Evolutionary conservation across 2,113 vertebrate species (phyloP), one percentile per base, ranked within the genome.

Genomic region (Rhineura floridana): DNA sequence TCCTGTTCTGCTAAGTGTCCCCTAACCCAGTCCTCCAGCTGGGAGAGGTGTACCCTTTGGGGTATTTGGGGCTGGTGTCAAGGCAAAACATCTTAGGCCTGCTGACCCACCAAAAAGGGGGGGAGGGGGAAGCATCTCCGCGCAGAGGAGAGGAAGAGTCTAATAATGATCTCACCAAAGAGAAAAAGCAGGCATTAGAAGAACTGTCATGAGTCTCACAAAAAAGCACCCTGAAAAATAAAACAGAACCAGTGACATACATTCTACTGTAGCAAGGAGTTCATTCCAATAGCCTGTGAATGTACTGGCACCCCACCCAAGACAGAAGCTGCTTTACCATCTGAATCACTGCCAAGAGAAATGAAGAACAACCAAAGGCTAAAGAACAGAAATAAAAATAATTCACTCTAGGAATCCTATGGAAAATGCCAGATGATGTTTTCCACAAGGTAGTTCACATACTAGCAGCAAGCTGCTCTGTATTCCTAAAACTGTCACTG

Each of bases 161-260:
- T 89, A 86, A 1, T 89, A 86, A 1, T 59, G 80, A 91, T 46
- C 55, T 82, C 67, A 83, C 55, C 84, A 69, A 82, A 36, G 62
- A 91, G 89, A 88, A 86, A 81, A 90, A 55, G 75, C 79, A 90
- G 83, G 83, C 92, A 83, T 91, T 1, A 7, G 67, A 88, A 62
- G 87, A 90, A 90, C 84, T 82, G 83, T 85, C 0, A 0, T 88
- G 79, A 87, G 79, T 87, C 88, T 85, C 84, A 46, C 83, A 0
- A 1, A 91, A 88, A 90, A 92, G 91, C 87, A 89, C 90, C 87
- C 90, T 89, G 91, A 93, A 93, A 78, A 92, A 80, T 91, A 93
- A 85, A 77, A 42, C 21, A 91, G 87, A 52, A 88, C 33, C 59
- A 67, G 70, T 46, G 77, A 76, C 46, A 67, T 77, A 81, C 46